phyloP scores from a whole-genome alignment of 2,113 vertebrate species.

The Uropsilus gracilis region DNA sequence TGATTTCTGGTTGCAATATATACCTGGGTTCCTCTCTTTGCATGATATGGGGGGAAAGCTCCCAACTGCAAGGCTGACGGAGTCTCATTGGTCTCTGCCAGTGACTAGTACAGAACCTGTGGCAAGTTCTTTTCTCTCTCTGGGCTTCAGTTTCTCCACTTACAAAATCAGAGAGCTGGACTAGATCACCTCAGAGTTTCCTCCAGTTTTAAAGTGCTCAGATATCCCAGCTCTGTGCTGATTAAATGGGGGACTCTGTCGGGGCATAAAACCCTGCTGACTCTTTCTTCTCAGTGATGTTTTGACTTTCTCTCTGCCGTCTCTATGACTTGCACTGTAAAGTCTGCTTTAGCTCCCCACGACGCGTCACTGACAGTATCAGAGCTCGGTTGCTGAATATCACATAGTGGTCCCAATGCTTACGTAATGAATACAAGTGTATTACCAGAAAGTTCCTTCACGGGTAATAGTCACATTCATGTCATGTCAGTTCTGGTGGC shows the following conservation, averaged over 20 bases:
- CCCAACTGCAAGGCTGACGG: background rate
- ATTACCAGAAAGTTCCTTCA: constrained; percentile 43
- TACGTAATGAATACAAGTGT: constrained; percentile 26
- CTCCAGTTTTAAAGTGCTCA: constrained; percentile 23
- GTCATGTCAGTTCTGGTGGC: background rate
- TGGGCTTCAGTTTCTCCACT: background rate
- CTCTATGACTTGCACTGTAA: constrained; percentile 1
- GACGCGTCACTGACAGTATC: constrained; percentile 8
- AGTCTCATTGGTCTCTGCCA: background rate
- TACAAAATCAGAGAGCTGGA: background rate
- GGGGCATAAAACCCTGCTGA: background rate
- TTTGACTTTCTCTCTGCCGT: constrained; percentile 33
- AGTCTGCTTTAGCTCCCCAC: constrained; percentile 37
- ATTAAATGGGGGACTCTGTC: background rate
- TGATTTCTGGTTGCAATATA: background rate
- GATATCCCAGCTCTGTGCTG: background rate
- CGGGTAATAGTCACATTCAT: constrained; percentile 39
- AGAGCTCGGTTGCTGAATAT: constrained; percentile 36
- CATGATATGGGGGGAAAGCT: background rate
- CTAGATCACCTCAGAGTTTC: background rate
- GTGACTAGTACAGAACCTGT: background rate
- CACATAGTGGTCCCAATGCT: background rate
- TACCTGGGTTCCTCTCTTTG: background rate
- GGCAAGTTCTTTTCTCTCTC: background rate
- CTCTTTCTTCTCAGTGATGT: background rate